Evolutionary conservation across 2,113 vertebrate genomes (phyloP).

Genomic region (Stegastes partitus): DNA sequence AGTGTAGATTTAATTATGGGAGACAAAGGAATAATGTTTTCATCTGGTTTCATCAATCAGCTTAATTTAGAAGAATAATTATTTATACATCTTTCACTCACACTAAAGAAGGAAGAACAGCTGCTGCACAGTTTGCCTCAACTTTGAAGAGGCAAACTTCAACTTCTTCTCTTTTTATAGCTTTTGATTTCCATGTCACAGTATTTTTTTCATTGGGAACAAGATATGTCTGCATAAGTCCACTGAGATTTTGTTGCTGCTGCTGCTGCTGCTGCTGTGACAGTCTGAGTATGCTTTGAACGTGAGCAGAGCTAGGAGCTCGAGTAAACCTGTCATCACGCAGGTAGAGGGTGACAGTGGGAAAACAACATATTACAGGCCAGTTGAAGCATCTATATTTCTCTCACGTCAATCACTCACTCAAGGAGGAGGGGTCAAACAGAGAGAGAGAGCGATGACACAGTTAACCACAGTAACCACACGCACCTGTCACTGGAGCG

Average conservation of each 20-base stretch:
- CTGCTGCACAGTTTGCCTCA: background rate
- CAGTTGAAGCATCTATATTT: background rate
- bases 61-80: background rate
- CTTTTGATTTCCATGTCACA: constrained; percentile 15
- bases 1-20: background rate
- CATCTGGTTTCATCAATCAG: background rate
- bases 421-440: constrained; percentile 13
- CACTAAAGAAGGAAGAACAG: background rate
- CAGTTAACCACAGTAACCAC: constrained; percentile 62
- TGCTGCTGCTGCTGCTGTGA: constrained; percentile 38
- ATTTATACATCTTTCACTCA: constrained; percentile 20
- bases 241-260: constrained; percentile 36
- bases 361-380: constrained; percentile 13
- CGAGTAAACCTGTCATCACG: constrained; percentile 25
- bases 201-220: background rate
- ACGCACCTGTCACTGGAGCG: constrained; percentile 34
- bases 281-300: constrained; percentile 36
- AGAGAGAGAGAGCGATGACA: constrained; percentile 13
- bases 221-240: constrained; percentile 3
- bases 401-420: background rate
- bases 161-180: background rate
- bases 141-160: constrained; percentile 9
- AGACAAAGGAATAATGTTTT: background rate
- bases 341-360: background rate
- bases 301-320: constrained; percentile 14